Conservation (phyloP, 35 echinoderm and acorn worm genomes). For the Lytechinus variegatus region DNA sequence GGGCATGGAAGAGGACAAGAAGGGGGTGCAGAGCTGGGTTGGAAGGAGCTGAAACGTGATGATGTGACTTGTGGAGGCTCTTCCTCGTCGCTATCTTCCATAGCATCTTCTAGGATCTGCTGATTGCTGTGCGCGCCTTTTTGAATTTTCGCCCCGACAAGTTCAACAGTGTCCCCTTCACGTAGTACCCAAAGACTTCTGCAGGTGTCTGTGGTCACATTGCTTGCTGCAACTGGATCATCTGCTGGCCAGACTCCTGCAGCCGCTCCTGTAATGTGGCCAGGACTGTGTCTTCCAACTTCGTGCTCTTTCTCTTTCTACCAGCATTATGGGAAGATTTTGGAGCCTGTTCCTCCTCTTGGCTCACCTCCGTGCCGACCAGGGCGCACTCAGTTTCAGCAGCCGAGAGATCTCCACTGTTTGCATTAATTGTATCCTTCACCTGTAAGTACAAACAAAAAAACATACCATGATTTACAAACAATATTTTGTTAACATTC, state of each 20-base stretch:
- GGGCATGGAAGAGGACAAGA: not conserved
- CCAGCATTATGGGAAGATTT: not conserved
- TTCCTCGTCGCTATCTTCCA: slow-evolving; percentile 29
- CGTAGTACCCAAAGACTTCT: not conserved
- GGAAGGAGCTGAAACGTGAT: not conserved
- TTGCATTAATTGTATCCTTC: not conserved
- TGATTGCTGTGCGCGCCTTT: not conserved
- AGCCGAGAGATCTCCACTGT: slow-evolving; percentile 21
- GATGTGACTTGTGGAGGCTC: not conserved
- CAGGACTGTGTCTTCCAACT: slow-evolving; percentile 7
- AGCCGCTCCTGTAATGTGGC: not conserved
- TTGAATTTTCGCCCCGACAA: not conserved
- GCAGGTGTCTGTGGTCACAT: not conserved
- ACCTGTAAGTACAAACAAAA: slow-evolving; percentile 33
- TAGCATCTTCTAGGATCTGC: not conserved
- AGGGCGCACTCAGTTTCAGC: slow-evolving; percentile 23
- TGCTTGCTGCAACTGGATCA: slow-evolving; percentile 7
- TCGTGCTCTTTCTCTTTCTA: not conserved
- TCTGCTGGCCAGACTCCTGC: slow-evolving; percentile 20
- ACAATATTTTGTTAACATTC: not conserved
- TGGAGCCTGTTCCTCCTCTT: not conserved
- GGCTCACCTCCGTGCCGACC: not conserved
- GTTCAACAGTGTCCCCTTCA: not conserved
- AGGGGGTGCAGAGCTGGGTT: not conserved
- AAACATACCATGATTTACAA: not conserved